Percentiles rank a stretch among this genome's conserved stretches.
These are phyloP conservation scores for Antennarius striatus DNA, from an alignment of 2,113 vertebrate species.

Conservation along the genomic window DNA sequence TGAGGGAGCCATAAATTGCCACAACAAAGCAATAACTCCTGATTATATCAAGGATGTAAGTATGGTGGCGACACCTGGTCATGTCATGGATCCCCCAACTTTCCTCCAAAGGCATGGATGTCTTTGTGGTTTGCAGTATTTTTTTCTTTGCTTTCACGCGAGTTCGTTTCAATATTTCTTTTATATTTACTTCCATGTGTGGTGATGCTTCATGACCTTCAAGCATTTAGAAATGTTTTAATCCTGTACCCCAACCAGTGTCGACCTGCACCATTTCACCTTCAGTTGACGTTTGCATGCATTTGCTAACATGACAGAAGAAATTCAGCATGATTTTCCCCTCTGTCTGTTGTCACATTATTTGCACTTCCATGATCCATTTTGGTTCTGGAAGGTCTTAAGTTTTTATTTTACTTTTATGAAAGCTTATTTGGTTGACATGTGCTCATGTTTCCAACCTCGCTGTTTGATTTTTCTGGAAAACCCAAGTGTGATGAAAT, in stretches of 20 bases:
- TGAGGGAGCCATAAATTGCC: slow-evolving; percentile 88
- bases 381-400: too few relatives aligned
- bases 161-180: too few relatives aligned
- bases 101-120: slow-evolving; percentile 22
- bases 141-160: neutral
- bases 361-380: too few relatives aligned
- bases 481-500: neutral
- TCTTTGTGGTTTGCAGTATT: neutral
- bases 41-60: slow-evolving; percentile 93
- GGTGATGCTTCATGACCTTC: too few relatives aligned
- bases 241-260: neutral
- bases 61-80: slow-evolving; percentile 31
- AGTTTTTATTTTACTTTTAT: too few relatives aligned
- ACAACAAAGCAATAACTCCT: slow-evolving; percentile 88
- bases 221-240: too few relatives aligned
- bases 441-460: too few relatives aligned
- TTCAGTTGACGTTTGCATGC: slow-evolving; percentile 10
- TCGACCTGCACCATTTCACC: too few relatives aligned
- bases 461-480: neutral
- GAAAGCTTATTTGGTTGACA: too few relatives aligned
- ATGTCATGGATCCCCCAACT: neutral
- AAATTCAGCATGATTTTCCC: slow-evolving; percentile 49
- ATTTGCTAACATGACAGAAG: slow-evolving; percentile 40
- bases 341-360: slow-evolving; percentile 24
- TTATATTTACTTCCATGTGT: too few relatives aligned